Conservation (phyloP, 2,113 vertebrate genomes). For the Aphyosemion australe region DNA sequence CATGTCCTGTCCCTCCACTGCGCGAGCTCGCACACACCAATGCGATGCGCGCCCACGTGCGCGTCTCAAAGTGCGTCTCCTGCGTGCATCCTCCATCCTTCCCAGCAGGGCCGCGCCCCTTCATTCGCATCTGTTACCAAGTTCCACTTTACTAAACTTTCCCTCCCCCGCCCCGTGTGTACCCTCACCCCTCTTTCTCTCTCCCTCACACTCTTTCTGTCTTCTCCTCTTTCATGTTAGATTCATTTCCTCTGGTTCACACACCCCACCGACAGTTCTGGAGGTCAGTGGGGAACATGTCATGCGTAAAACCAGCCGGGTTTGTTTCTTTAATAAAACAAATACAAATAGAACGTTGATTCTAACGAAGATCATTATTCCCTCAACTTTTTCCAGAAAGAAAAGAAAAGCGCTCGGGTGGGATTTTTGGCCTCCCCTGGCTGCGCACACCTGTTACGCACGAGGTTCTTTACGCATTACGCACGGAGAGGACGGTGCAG, state of each 20-base stretch:
- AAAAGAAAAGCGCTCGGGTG: neutral
- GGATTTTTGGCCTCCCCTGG: conserved; percentile 20
- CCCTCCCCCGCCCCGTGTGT: conserved; percentile 41
- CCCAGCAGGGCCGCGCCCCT: conserved; percentile 82
- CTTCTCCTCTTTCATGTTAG: conserved; percentile 37
- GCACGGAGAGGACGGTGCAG: conserved; percentile 30
- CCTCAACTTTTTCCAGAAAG: neutral
- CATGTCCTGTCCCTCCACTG: conserved; percentile 84
- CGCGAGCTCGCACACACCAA: conserved; percentile 54
- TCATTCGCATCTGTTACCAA: conserved; percentile 81
- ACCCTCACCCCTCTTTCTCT: conserved; percentile 8
- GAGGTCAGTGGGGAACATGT: conserved; percentile 8
- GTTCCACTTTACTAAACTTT: conserved; percentile 77
- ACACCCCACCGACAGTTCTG: conserved; percentile 4
- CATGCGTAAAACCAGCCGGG: conserved; percentile 17
- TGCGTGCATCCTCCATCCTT: conserved; percentile 45
- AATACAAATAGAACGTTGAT: neutral
- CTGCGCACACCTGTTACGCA: conserved; percentile 57
- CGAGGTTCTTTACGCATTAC: conserved; percentile 42
- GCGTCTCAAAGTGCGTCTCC: conserved; percentile 4
- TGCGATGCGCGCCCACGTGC: conserved; percentile 15
- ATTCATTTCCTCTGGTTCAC: conserved; percentile 41
- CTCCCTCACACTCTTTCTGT: neutral
- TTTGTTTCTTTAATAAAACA: neutral
- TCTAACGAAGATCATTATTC: neutral